Evolutionary conservation across 2,797 vertebrate species (phyloP), one percentile per base, ranked within the genome.

Genomic region (Enteromius mattozi): DNA sequence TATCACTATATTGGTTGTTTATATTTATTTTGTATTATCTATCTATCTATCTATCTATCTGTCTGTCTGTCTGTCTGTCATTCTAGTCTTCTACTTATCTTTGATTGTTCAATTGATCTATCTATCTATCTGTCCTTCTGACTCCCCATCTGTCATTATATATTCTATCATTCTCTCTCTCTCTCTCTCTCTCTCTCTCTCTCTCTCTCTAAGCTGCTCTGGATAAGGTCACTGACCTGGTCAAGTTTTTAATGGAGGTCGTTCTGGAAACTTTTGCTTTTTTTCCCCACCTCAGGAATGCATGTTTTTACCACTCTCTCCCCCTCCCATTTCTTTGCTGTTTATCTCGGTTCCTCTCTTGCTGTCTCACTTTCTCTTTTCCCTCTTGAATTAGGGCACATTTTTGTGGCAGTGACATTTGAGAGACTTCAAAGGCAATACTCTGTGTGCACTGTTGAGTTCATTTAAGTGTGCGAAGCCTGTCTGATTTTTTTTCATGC

Each of bases 201-300:
- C 30, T 66, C 14, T 49, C 70, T 56, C 68, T 65, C 33, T 61
- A 10, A 68, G 37, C 78, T 77, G 49, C 4, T 66, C 59, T 82
- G 42, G 30, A 13, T 12, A 8, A 82, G 56, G 71, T 65, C 71
- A 66, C 42, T 51, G 80, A 81, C 72, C 59, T 24, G 61, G 49
- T 71, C 80, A 82, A 24, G 71, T 13, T 49, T 16, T 83, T 66
- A 76, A 86, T 65, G 24, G 65, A 80, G 14, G 16, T 66, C 3
- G 2, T 10, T 71, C 35, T n/a, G n/a, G 63, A 35, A 69, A 27
- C 21, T 17, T 12, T 68, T 65, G 61, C 68, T 86, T 82, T 86
- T 69, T 80, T 86, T 27, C 27, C 66, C 80, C 8, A 21, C 45
- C 16, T 1, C 59, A 80, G 76, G 69, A 86, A 79, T 81, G 56